Conservation (phyloP, 2,888 invertebrate genomes). For the Cosmia trapezina region DNA sequence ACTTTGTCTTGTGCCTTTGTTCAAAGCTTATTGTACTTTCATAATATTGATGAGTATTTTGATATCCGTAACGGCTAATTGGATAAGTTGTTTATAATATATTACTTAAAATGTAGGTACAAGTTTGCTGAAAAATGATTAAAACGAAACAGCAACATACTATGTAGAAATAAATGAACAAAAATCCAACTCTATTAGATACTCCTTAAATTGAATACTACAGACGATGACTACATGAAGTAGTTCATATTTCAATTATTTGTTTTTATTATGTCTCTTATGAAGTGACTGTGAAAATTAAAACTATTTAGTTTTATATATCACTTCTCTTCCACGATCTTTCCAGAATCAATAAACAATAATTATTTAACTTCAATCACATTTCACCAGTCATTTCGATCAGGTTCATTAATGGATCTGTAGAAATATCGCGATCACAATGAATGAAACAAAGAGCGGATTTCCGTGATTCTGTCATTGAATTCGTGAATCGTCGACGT, state of each 20-base stretch:
- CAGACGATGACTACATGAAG: not conserved
- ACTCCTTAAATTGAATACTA: not conserved
- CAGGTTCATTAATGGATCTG: slow-evolving; percentile 21
- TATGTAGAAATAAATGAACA: not conserved
- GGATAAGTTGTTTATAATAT: slow-evolving; percentile 1
- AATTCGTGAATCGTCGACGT: slow-evolving; percentile 30
- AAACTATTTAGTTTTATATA: not conserved
- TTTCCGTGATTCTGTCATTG: slow-evolving; percentile 42
- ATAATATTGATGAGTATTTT: not conserved
- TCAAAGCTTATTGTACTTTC: slow-evolving; percentile 24
- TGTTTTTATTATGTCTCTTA: not conserved
- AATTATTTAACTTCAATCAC: slow-evolving; percentile 28
- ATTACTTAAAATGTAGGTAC: not conserved
- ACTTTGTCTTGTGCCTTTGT: slow-evolving; percentile 19
- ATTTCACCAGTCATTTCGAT: slow-evolving; percentile 30
- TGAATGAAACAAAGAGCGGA: slow-evolving; percentile 49
- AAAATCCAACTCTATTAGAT: not conserved
- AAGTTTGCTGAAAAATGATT: not conserved
- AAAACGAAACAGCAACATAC: not conserved
- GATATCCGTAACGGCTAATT: slow-evolving; percentile 14
- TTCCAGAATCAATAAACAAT: slow-evolving; percentile 22
- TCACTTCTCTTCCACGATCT: not conserved
- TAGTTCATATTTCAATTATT: not conserved
- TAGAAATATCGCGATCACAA: slow-evolving; percentile 36
- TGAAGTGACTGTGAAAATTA: slow-evolving; percentile 2